Percentiles rank a stretch among this genome's conserved stretches.
Evolutionary conservation across 2,797 vertebrate genomes (phyloP).

Genomic region (Pangasius krempfi): DNA sequence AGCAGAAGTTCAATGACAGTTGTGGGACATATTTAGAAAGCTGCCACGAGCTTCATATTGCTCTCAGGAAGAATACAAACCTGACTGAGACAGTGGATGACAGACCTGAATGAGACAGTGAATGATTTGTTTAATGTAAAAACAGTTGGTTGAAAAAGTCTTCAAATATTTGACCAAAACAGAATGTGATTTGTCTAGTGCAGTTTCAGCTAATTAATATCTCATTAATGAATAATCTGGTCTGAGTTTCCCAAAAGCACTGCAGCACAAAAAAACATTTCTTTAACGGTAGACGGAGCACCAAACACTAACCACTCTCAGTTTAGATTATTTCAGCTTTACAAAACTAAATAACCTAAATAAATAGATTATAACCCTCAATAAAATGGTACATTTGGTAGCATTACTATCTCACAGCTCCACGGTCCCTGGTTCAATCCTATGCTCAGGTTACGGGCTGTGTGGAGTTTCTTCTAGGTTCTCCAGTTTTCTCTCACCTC

Average conservation of each 20-base stretch:
- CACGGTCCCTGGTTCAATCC: not conserved
- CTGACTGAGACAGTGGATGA: not conserved
- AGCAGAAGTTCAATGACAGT: constrained; percentile 46
- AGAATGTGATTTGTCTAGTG: not conserved
- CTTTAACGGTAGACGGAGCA: not conserved
- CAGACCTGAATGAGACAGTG: not conserved
- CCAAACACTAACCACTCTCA: not conserved
- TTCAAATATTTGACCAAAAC: not conserved
- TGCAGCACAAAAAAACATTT: not conserved
- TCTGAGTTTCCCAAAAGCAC: not conserved
- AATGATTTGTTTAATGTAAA: not conserved
- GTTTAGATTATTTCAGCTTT: not conserved
- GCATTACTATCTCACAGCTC: not conserved
- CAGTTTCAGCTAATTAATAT: not conserved
- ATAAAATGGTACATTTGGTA: too few relatives aligned
- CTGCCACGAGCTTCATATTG: constrained; percentile 20
- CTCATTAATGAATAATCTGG: not conserved
- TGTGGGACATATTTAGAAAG: constrained; percentile 43
- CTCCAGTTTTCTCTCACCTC: not conserved
- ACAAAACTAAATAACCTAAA: not conserved
- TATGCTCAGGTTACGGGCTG: not conserved
- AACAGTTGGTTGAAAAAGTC: constrained; percentile 3
- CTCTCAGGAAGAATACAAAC: constrained; percentile 5
- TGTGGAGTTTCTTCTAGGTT: not conserved
- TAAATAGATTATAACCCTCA: not conserved